Evolutionary conservation across 2,797 vertebrate species (phyloP).

Genomic region (Alfaro cultratus): DNA sequence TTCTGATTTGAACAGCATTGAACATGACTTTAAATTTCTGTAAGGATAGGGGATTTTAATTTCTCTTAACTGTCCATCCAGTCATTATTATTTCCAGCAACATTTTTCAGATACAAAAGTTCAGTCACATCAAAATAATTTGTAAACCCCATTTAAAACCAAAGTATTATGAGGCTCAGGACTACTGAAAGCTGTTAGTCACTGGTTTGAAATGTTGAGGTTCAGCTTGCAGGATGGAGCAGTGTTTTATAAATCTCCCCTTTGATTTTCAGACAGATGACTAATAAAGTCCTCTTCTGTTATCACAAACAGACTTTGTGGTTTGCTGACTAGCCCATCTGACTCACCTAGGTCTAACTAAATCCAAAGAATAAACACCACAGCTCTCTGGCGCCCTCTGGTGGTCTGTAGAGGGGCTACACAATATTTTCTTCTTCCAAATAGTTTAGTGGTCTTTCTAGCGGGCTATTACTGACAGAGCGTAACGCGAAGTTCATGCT

Average conservation of each 20-base stretch:
- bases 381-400: constrained; percentile 54
- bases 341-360: constrained; percentile 16
- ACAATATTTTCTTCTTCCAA: neutral
- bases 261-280: constrained; percentile 55
- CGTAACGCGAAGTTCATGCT: neutral
- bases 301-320: constrained; percentile 11
- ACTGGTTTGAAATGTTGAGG: constrained; percentile 32
- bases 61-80: neutral
- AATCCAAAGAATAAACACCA: constrained; percentile 12
- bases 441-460: neutral
- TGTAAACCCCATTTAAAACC: neutral
- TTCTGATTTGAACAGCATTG: neutral
- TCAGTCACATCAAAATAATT: neutral
- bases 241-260: constrained; percentile 17
- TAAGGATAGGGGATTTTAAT: neutral
- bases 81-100: neutral
- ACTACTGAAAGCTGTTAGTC: constrained; percentile 10
- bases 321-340: constrained; percentile 24
- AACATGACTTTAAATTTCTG: neutral
- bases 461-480: neutral
- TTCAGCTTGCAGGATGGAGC: constrained; percentile 12
- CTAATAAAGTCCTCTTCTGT: constrained; percentile 35
- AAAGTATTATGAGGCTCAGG: neutral
- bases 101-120: neutral
- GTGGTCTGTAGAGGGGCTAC: constrained; percentile 23